Evolutionary conservation across 2,113 vertebrate genomes (phyloP), one percentile per base, ranked within the genome.

Genomic region (Mastomys natalensis): DNA sequence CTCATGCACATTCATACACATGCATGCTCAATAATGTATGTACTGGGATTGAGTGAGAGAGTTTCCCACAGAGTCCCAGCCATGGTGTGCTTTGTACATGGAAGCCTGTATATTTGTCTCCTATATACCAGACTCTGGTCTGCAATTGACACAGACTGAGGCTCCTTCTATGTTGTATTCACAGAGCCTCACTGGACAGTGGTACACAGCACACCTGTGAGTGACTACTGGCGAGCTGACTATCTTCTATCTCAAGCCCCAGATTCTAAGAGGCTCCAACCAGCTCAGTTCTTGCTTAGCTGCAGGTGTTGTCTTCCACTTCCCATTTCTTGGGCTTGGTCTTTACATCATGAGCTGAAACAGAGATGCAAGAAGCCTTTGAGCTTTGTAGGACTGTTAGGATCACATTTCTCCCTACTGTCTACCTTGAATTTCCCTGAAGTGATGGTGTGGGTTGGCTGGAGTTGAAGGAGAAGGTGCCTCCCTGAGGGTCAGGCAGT

Each of bases 31-130:
- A 31, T 11, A 34, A 66, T 34, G 64, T 64, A 64, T 29, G 62
- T 34, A 15, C 12, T 15, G 64, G 64, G 11, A 34, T 66, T 66
- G 45, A 48, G 10, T 7, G 48, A 74, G 34, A 8, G 21, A 40
- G 43, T 60, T 0, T 10, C 64, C 21, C 45, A 7, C 45, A 7
- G 77, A 85, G 43, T 11, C 10, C 74, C 22, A 11, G 21, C 34
- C 9, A 7, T 0, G 66, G 22, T 2, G 37, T 11, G 31, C 8
- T 21, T 0, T 0, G 15, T 1, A 0, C 0, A 7, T 37, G 55
- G 5, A 12, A 24, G 45, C 62, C 4, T 15, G 11, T 3, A 3
- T 1, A 17, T 70, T 72, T 17, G 21, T 40, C 66, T 48, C 58
- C 31, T 8, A 1, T 8, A 1, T 13, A 1, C 22, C 70, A 29